Percentiles rank a stretch among this genome's conserved stretches.
Evolutionary conservation across 2,888 invertebrate genomes (phyloP).

Genomic region (Platycheirus albimanus): DNA sequence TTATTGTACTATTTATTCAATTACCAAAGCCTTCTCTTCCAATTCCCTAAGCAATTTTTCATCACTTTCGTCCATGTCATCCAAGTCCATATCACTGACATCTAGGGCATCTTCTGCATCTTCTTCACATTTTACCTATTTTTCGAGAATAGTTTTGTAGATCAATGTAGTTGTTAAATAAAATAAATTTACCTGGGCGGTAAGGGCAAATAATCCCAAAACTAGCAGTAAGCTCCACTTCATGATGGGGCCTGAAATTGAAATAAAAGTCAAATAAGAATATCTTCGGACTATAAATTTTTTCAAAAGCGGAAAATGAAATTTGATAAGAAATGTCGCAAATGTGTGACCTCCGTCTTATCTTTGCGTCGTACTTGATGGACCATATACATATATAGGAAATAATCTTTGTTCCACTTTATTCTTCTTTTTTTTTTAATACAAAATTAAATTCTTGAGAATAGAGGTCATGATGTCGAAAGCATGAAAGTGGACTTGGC

Average conservation of each 20-base stretch:
- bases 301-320: slow-evolving; percentile 63
- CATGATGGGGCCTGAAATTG: slow-evolving; percentile 75
- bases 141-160: background rate
- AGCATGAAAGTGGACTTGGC: background rate
- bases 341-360: slow-evolving; percentile 68
- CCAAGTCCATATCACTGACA: no score
- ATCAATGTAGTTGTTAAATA: background rate
- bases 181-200: slow-evolving; percentile 42
- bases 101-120: slow-evolving; percentile 77
- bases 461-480: slow-evolving; percentile 56
- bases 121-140: slow-evolving; percentile 75
- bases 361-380: slow-evolving; percentile 50
- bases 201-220: slow-evolving; percentile 70
- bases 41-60: slow-evolving; percentile 79
- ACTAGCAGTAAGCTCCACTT: slow-evolving; percentile 76
- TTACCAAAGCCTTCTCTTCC: slow-evolving; percentile 80
- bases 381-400: slow-evolving; percentile 50
- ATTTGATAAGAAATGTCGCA: slow-evolving; percentile 68
- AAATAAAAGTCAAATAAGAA: slow-evolving; percentile 55
- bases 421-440: background rate
- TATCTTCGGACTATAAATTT: slow-evolving; percentile 33
- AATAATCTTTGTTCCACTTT: slow-evolving; percentile 64
- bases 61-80: slow-evolving; percentile 76
- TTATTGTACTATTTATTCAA: slow-evolving; percentile 35
- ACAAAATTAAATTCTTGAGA: slow-evolving; percentile 11